Evolutionary conservation across 1,140 invertebrate genomes (phyloP), one percentile per base, ranked within the genome.

Genomic region (Drosophila suzukii): DNA sequence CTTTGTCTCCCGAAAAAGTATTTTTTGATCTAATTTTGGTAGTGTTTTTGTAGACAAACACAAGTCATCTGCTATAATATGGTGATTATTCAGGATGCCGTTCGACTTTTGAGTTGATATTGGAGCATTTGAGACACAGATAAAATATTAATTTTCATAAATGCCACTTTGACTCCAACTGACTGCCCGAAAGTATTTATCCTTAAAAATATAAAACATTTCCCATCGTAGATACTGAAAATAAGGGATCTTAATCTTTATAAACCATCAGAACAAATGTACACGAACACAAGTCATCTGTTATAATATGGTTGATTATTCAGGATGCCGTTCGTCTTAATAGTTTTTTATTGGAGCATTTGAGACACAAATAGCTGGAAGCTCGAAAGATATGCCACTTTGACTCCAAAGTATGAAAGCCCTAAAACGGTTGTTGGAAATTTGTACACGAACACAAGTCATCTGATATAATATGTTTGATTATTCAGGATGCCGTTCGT

Each of bases 401-500:
- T 75, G 30, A 54, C 73, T 75, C 72, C 72, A 38, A 20, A 20
- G 20, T 20, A 20, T 20, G 2, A 20, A 2, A 20, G 20, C 20
- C 20, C 20, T 20, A 20, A 1, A 20, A 20, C 20, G 20, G 0
- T 20, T 20, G 20, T 20, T 1, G 27, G 27, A 27, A 2, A 27
- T 27, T 27, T 27, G 27, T 27, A 27, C 27, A 27, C 27, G 27
- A 27, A 27, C 46, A 10, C 13, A 30, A 49, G 46, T 49, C 24
- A 30, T 49, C 24, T 30, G 76, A 4, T 51, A 55, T 75, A 79
- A 78, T 68, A 80, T 74, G 17, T 46, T 1, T 4, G 4, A 74
- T 67, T 74, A 78, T 66, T 24, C 76, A 84, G 79, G 66, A 81
- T 81, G 79, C 79, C 78, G 73, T 81, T 81, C 70, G 66, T 43